phyloP scores from a whole-genome alignment of 2,888 invertebrate species.

The Tetropium fuscum region DNA sequence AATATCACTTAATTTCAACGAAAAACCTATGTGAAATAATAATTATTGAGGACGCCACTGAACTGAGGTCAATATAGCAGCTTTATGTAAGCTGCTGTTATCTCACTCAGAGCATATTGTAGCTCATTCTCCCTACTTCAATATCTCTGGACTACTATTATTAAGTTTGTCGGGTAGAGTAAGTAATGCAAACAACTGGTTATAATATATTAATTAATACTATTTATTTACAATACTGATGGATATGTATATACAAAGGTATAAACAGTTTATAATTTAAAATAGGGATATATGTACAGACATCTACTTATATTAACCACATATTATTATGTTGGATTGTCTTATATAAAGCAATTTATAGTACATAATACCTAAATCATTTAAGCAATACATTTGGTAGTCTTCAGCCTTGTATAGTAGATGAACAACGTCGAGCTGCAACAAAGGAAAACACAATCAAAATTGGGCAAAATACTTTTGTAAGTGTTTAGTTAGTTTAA shows the following conservation, averaged over 20 bases:
- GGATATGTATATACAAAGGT: slow-evolving; percentile 59
- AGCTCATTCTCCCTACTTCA: no score
- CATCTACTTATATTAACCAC: slow-evolving; percentile 51
- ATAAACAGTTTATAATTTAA: slow-evolving; percentile 55
- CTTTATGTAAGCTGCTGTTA: no score
- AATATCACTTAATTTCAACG: no score
- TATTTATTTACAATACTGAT: slow-evolving; percentile 53
- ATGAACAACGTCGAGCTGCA: slow-evolving; percentile 51
- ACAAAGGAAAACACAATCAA: slow-evolving; percentile 34
- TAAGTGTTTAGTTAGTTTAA: neutral
- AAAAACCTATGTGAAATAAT: no score
- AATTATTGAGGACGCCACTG: no score
- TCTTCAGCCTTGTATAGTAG: slow-evolving; percentile 54
- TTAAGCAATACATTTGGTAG: slow-evolving; percentile 56
- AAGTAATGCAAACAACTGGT: neutral
- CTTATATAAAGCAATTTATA: slow-evolving; percentile 47
- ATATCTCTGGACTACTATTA: no score
- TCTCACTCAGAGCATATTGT: no score
- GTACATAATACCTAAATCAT: slow-evolving; percentile 30
- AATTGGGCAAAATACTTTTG: neutral
- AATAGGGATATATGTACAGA: slow-evolving; percentile 53
- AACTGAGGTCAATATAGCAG: no score
- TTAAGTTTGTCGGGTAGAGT: neutral
- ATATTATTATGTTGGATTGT: slow-evolving; percentile 56
- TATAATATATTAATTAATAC: slow-evolving; percentile 19